These are phyloP conservation scores for Sarcophaga rosellei DNA, from an alignment of 2,888 invertebrate genomes.

Conservation along the genomic window DNA sequence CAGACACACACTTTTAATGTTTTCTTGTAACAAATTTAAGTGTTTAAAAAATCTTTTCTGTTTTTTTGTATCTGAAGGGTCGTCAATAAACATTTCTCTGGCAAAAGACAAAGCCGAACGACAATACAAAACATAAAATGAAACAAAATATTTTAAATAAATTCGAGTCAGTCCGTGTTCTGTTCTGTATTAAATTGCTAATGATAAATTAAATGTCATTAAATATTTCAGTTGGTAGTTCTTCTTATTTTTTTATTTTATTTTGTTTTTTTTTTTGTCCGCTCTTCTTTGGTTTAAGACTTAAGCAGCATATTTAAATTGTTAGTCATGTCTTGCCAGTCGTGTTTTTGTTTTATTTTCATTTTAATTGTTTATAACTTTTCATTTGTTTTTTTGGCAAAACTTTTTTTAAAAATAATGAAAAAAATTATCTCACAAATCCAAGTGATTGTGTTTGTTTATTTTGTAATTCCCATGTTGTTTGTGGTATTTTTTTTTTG, in stretches of 20 bases:
- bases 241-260: background rate
- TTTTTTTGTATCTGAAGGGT: too few relatives aligned
- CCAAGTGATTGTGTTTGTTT: slow-evolving; percentile 1
- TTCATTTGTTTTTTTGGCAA: slow-evolving; percentile 13
- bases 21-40: background rate
- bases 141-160: too few relatives aligned
- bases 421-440: background rate
- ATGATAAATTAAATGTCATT: slow-evolving; percentile 4
- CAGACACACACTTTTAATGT: background rate
- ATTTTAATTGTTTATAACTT: slow-evolving; percentile 40
- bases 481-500: background rate
- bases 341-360: too few relatives aligned
- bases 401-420: background rate
- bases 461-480: background rate
- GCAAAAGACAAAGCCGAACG: too few relatives aligned
- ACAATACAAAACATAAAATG: too few relatives aligned
- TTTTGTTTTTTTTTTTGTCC: background rate
- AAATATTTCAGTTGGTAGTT: slow-evolving; percentile 5
- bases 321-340: slow-evolving; percentile 49
- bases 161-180: background rate
- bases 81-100: too few relatives aligned
- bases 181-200: background rate
- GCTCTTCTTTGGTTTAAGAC: background rate
- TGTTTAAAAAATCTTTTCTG: background rate
- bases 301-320: slow-evolving; percentile 47